Percentiles rank a stretch among this genome's conserved stretches.
phyloP scores from a whole-genome alignment of 2,888 invertebrate species.

The Eupithecia exiguata region DNA sequence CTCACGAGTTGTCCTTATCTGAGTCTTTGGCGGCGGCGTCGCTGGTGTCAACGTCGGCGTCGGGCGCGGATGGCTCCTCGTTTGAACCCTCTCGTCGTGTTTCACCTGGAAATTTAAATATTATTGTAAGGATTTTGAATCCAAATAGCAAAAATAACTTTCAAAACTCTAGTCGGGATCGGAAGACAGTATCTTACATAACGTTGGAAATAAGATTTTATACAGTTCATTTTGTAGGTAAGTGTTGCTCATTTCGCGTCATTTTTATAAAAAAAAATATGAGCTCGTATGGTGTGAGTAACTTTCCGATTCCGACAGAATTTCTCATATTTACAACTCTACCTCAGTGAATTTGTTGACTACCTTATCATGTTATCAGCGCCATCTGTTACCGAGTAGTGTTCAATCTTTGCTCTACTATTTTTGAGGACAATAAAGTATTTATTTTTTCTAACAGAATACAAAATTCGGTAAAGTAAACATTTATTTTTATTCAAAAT shows the following conservation, averaged over 20 bases:
- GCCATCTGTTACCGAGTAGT: slow-evolving; percentile 44
- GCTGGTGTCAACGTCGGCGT: slow-evolving; percentile 66
- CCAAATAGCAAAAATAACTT: neutral
- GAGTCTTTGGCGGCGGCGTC: slow-evolving; percentile 70
- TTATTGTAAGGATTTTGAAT: neutral
- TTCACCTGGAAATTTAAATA: slow-evolving; percentile 60
- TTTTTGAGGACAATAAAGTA: neutral
- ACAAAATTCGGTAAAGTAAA: neutral
- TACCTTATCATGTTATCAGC: slow-evolving; percentile 20
- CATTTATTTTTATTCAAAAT: neutral
- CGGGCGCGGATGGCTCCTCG: slow-evolving; percentile 73
- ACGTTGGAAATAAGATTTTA: neutral
- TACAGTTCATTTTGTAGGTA: neutral
- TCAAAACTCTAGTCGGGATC: neutral
- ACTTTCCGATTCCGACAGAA: neutral
- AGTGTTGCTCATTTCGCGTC: too few species aligned
- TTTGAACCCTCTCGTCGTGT: slow-evolving; percentile 74
- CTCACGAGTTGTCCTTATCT: slow-evolving; percentile 69
- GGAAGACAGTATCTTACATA: neutral
- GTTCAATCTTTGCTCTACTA: neutral
- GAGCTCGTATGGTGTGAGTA: neutral
- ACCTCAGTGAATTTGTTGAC: neutral
- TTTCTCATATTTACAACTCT: neutral
- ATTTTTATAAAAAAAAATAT: neutral
- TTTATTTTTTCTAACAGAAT: neutral